Evolutionary conservation across 2,113 vertebrate genomes (phyloP), one percentile per base, ranked within the genome.

Genomic region (Macroglossus sobrinus): DNA sequence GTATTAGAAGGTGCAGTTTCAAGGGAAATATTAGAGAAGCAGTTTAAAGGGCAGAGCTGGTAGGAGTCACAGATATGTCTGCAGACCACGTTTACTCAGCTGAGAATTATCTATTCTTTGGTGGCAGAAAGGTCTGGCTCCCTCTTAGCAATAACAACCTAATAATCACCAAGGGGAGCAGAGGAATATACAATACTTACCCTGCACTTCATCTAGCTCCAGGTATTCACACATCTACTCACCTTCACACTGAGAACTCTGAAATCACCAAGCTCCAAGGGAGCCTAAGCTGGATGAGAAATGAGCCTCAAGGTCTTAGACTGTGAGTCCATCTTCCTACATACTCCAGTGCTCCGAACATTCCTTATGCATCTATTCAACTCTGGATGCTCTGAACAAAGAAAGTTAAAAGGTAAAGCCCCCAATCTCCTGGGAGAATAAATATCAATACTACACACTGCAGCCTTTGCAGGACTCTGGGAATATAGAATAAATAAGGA

Each of bases 101-200:
- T 95, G 96, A 95, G 94, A 97, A 98, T 98, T 97, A 98, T 97
- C 98, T 98, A 98, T 98, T 90, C 94, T 93, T 98, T 97, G 84
- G 94, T 85, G 97, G 97, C 96, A 86, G 79, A 97, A 98, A 98
- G 84, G 43, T 94, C 92, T 98, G 95, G 97, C 79, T 98, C 96
- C 98, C 81, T 97, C 91, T 75, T 96, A 93, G 95, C 91, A 98
- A 96, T 95, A 98, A 98, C 92, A 97, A 96, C 78, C 26, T 68
- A 69, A 94, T 68, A 87, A 94, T 81, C 84, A 57, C 47, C 53
- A 66, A 92, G 28, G 53, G 33, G 11, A 84, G 80, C n/a, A 90
- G 45, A 92, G n/a, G 26, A 78, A 95, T n/a, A 66, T 16, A 85
- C 38, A 89, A 38, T 13, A 64, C 33, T 28, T n/a, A 21, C 33